Conservation (phyloP, 1,140 invertebrate genomes). For the Ceratina japonica region DNA sequence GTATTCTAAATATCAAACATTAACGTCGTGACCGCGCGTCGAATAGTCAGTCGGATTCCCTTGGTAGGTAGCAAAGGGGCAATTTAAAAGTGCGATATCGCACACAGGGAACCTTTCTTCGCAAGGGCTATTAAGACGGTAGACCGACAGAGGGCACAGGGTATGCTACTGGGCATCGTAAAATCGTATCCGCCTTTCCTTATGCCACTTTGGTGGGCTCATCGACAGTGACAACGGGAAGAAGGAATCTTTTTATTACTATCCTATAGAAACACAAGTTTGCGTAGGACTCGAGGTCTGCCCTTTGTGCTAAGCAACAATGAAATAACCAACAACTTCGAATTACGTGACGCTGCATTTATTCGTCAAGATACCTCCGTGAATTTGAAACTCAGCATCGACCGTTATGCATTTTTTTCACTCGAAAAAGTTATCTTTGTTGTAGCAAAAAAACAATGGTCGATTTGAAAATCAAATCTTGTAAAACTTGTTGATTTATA, state of each 20-base stretch:
- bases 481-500: neutral
- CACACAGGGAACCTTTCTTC: conserved; percentile 34
- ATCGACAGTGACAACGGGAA: conserved; percentile 40
- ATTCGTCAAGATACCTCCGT: neutral
- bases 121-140: conserved; percentile 62
- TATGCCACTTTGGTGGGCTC: conserved; percentile 60
- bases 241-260: conserved; percentile 55
- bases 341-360: conserved; percentile 40
- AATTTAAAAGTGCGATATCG: conserved; percentile 58
- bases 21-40: neutral
- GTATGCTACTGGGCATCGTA: conserved; percentile 67
- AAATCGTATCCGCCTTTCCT: conserved; percentile 62
- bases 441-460: neutral
- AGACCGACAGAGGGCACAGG: conserved; percentile 52
- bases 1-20: neutral
- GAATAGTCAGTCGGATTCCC: conserved; percentile 25
- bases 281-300: conserved; percentile 51
- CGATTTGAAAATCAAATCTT: neutral
- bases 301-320: conserved; percentile 51
- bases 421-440: neutral
- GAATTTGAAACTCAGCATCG: too few relatives aligned
- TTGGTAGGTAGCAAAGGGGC: conserved; percentile 53
- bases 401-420: neutral
- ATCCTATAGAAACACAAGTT: conserved; percentile 51
- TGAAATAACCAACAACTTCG: conserved; percentile 47